A percentile compares a stretch with the other conserved stretches of the same genome.
Conservation (phyloP, 2,113 vertebrate genomes). For the Beaufortia kweichowensis region DNA sequence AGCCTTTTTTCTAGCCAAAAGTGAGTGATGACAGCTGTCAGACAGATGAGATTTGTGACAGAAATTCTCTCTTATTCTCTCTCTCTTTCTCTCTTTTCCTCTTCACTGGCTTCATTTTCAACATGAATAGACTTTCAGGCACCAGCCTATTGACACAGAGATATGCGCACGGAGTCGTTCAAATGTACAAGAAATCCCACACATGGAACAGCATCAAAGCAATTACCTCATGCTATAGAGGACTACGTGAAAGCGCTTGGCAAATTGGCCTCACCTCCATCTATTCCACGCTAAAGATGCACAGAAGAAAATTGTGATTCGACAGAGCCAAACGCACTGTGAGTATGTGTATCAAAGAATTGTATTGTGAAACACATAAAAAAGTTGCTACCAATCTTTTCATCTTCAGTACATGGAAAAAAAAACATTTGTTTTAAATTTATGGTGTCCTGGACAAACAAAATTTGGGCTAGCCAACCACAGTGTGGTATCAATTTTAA, state of each 20-base stretch:
- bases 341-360: background rate
- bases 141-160: slow-evolving; percentile 61
- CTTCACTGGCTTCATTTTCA: slow-evolving; percentile 67
- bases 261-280: slow-evolving; percentile 20
- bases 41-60: slow-evolving; percentile 68
- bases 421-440: no score
- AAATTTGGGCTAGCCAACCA: no score
- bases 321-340: slow-evolving; percentile 3
- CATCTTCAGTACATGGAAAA: no score
- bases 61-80: slow-evolving; percentile 52
- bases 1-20: slow-evolving; percentile 64
- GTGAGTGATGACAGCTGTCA: slow-evolving; percentile 76
- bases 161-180: slow-evolving; percentile 22
- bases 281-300: slow-evolving; percentile 34
- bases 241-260: slow-evolving; percentile 33
- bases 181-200: slow-evolving; percentile 48
- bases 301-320: slow-evolving; percentile 7
- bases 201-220: slow-evolving; percentile 53
- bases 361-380: background rate
- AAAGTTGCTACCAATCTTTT: no score
- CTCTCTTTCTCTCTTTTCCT: slow-evolving; percentile 60
- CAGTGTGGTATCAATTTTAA: no score
- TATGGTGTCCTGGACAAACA: no score
- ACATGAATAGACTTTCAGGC: slow-evolving; percentile 64
- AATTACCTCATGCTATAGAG: slow-evolving; percentile 41